These are phyloP conservation scores for Iphiclides podalirius DNA, from an alignment of 2,888 invertebrate species.

Conservation along the genomic window DNA sequence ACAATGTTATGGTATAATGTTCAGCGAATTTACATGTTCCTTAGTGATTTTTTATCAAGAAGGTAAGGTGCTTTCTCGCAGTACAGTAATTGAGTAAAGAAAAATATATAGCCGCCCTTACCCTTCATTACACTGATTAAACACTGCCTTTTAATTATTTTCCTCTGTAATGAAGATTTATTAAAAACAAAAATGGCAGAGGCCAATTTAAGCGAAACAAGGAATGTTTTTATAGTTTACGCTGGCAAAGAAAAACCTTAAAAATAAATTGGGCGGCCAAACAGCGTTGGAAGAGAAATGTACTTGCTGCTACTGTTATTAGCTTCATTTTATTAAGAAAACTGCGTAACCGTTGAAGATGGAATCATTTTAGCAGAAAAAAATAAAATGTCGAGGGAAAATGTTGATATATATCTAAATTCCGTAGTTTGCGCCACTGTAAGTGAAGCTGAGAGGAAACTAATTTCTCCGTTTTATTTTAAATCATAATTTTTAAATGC, in stretches of 20 bases:
- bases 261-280: conserved; percentile 30
- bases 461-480: not conserved
- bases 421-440: not conserved
- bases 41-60: not conserved
- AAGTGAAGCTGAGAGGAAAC: not conserved
- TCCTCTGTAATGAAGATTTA: conserved; percentile 9
- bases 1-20: too few species aligned
- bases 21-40: not conserved
- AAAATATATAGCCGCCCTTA: not conserved
- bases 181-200: conserved; percentile 22
- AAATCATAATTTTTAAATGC: too few species aligned
- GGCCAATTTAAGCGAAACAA: conserved; percentile 18
- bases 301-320: conserved; percentile 37
- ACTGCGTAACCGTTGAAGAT: conserved; percentile 21
- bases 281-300: conserved; percentile 36
- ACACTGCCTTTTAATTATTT: not conserved
- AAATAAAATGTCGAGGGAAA: conserved; percentile 15
- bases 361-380: conserved; percentile 14
- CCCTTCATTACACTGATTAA: not conserved
- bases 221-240: conserved; percentile 24
- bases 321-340: conserved; percentile 34
- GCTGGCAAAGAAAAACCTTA: conserved; percentile 26
- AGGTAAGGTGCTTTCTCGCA: not conserved
- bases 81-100: not conserved
- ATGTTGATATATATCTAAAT: conserved; percentile 15